phyloP scores from a whole-genome alignment of 2,113 vertebrate species.

The Pygoscelis adeliae region DNA sequence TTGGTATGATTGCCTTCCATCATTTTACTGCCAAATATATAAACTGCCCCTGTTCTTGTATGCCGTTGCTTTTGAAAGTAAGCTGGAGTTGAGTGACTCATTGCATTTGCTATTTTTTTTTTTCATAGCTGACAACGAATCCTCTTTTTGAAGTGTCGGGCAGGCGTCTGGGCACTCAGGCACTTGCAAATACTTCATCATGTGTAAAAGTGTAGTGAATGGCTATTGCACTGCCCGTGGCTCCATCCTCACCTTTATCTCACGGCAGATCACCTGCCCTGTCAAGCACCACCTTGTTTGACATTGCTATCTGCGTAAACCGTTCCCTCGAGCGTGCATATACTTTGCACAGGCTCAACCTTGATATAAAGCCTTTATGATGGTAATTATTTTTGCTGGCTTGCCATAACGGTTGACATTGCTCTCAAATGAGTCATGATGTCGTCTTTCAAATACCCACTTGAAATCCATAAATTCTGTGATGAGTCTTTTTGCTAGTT shows the following conservation, averaged over 20 bases:
- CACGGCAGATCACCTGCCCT: background rate
- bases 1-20: background rate
- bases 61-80: background rate
- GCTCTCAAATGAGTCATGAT: conserved; percentile 41
- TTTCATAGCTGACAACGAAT: background rate
- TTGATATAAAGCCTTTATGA: background rate
- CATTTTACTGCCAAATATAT: background rate
- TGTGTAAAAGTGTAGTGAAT: background rate
- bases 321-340: background rate
- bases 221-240: background rate
- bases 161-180: background rate
- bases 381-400: conserved; percentile 46
- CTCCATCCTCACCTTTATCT: background rate
- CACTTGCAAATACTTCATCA: background rate
- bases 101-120: background rate
- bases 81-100: background rate
- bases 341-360: background rate
- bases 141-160: background rate
- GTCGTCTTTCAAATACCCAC: conserved; percentile 36
- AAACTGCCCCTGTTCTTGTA: background rate
- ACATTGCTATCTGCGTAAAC: background rate
- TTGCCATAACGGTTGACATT: background rate
- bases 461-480: conserved; percentile 26
- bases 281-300: background rate
- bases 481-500: background rate